Conservation (phyloP, 2,113 vertebrate species). For the Thomomys bottae region DNA sequence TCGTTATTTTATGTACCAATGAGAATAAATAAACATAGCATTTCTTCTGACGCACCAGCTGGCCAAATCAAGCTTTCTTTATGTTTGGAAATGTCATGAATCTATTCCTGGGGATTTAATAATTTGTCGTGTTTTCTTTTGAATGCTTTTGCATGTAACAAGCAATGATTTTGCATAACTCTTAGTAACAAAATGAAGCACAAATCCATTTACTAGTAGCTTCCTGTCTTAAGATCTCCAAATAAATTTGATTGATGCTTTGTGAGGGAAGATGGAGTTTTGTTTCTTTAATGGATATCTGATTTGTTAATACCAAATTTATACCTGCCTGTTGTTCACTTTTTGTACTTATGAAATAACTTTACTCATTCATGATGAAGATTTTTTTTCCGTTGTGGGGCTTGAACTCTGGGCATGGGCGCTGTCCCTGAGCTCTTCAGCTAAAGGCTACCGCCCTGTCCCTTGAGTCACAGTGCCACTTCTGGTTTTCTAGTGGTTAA, state of each 20-base stretch:
- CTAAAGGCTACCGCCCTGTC: too few species aligned
- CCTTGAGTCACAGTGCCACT: too few species aligned
- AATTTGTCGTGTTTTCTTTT: background rate
- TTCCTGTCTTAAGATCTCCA: constrained; percentile 1
- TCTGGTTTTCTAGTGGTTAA: too few species aligned
- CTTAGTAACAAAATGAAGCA: background rate
- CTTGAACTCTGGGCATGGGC: too few species aligned
- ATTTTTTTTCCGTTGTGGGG: too few species aligned
- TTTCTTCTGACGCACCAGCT: background rate
- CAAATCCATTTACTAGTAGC: background rate
- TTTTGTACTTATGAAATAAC: constrained; percentile 28
- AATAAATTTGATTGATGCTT: constrained; percentile 5
- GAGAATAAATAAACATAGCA: background rate
- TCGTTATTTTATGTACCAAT: background rate
- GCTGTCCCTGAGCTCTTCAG: too few species aligned
- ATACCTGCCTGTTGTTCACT: background rate
- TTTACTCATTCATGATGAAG: background rate
- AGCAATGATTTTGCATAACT: constrained; percentile 2
- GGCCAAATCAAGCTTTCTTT: background rate
- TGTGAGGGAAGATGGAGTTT: background rate
- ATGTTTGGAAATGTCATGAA: background rate
- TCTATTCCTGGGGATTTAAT: background rate
- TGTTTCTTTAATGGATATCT: background rate
- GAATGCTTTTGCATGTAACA: background rate
- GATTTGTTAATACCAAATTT: background rate